These are phyloP conservation scores for Petrosia ficiformis DNA, from an alignment of 37 sponge, comb jelly and placozoan genomes.

Conservation along the genomic window DNA sequence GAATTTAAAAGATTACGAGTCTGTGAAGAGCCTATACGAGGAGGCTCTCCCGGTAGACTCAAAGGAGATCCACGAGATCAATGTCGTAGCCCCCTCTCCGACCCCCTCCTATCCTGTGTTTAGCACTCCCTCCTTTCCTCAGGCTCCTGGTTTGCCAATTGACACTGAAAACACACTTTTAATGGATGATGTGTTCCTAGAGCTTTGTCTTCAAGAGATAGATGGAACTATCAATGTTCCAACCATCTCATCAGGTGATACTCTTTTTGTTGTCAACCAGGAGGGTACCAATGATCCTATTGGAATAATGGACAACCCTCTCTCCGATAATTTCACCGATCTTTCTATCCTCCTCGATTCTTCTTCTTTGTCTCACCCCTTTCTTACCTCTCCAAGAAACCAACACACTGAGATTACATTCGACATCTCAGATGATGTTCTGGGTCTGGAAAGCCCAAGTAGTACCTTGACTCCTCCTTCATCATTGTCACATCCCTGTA, in stretches of 20 bases:
- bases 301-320: slow-evolving; percentile 13
- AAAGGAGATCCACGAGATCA: not conserved
- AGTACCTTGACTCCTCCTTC: not conserved
- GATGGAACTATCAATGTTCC: too few species aligned
- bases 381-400: not conserved
- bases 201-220: not conserved
- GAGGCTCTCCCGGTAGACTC: not conserved
- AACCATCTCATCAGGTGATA: not conserved
- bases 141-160: not conserved
- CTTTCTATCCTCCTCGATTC: slow-evolving; percentile 11
- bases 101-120: not conserved
- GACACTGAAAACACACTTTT: not conserved
- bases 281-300: not conserved
- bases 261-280: not conserved
- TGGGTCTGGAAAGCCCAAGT: not conserved
- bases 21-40: not conserved
- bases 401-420: not conserved
- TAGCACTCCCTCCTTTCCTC: not conserved
- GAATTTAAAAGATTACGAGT: too few species aligned
- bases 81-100: not conserved
- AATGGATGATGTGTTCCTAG: slow-evolving; percentile 19
- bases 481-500: not conserved
- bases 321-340: slow-evolving; percentile 16
- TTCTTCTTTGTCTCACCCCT: not conserved
- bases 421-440: not conserved